A percentile compares a stretch with the other conserved stretches of the same genome.
These are phyloP conservation scores for Asbolus verrucosus DNA, from an alignment of 1,140 invertebrate species.

Conservation along the genomic window DNA sequence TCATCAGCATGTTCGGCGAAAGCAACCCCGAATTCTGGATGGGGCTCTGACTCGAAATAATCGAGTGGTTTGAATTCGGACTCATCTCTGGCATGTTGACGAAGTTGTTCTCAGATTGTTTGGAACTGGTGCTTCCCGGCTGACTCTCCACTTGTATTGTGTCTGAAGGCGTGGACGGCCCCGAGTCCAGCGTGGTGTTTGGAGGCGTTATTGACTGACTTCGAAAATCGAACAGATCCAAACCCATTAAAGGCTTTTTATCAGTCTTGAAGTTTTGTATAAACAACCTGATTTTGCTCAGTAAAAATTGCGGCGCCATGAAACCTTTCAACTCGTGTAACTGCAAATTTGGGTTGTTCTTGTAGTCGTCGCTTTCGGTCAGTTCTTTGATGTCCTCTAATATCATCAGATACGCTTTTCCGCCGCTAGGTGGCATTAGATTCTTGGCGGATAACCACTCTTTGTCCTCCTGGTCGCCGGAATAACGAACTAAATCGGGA, in stretches of 20 bases:
- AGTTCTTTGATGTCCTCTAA: slow-evolving; percentile 84
- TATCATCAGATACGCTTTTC: slow-evolving; percentile 84
- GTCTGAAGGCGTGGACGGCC: slow-evolving; percentile 60
- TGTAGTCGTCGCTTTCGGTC: slow-evolving; percentile 78
- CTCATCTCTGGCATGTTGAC: slow-evolving; percentile 63
- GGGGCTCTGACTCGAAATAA: slow-evolving; percentile 60
- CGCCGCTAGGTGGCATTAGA: slow-evolving; percentile 80
- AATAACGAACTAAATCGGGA: slow-evolving; percentile 78
- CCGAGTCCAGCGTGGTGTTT: slow-evolving; percentile 56
- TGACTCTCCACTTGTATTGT: slow-evolving; percentile 55
- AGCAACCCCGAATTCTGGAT: slow-evolving; percentile 49
- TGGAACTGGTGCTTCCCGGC: slow-evolving; percentile 57
- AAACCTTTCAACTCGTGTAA: slow-evolving; percentile 79
- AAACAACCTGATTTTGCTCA: slow-evolving; percentile 76
- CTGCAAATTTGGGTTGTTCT: slow-evolving; percentile 74
- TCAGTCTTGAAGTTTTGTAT: slow-evolving; percentile 65
- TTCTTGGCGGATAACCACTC: slow-evolving; percentile 84
- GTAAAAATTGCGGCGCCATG: slow-evolving; percentile 78
- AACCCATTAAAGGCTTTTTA: slow-evolving; percentile 52
- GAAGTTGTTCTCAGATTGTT: slow-evolving; percentile 60
- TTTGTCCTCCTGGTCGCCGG: slow-evolving; percentile 84
- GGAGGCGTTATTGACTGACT: slow-evolving; percentile 62
- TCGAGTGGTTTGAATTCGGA: slow-evolving; percentile 61
- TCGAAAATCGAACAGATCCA: slow-evolving; percentile 60
- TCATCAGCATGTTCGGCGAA: slow-evolving; percentile 56